Evolutionary conservation across 2,888 invertebrate genomes (phyloP).

Genomic region (Metopia argyrocephala): DNA sequence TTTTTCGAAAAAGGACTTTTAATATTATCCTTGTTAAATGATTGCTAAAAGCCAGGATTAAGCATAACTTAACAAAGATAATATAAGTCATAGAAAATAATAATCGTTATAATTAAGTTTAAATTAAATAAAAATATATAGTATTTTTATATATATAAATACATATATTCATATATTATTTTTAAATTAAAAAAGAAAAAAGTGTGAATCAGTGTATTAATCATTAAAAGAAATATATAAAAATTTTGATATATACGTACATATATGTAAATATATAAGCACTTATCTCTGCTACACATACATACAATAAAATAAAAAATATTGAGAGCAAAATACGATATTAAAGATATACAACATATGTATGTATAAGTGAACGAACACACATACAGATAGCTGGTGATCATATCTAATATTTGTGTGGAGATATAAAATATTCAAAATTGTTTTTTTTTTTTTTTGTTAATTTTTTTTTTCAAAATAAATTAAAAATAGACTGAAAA

Average conservation of each 20-base stretch:
- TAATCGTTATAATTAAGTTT: background rate
- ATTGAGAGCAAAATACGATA: background rate
- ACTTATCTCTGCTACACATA: background rate
- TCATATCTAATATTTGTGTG: slow-evolving; percentile 36
- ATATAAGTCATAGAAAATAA: slow-evolving; percentile 39
- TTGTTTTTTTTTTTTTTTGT: background rate
- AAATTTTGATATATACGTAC: background rate
- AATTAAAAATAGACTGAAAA: slow-evolving; percentile 75
- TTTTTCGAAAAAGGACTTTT: slow-evolving; percentile 28
- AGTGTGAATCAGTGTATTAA: slow-evolving; percentile 54
- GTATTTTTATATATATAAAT: background rate
- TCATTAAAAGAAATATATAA: slow-evolving; percentile 34
- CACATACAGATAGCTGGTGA: slow-evolving; percentile 25
- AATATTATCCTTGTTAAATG: slow-evolving; percentile 58
- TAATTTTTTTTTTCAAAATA: slow-evolving; percentile 32
- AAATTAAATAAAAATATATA: background rate
- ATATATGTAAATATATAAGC: background rate
- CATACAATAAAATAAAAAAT: background rate
- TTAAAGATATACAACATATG: background rate
- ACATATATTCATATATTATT: background rate
- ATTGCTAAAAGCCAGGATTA: slow-evolving; percentile 63
- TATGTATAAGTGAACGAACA: slow-evolving; percentile 1
- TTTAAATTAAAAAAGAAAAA: slow-evolving; percentile 5
- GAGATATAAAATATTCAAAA: background rate
- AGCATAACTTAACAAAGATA: slow-evolving; percentile 56